Percentiles rank a stretch among this genome's conserved stretches.
These are phyloP conservation scores for Pyrocoelia pectoralis DNA, from an alignment of 2,888 invertebrate species.

Conservation along the genomic window DNA sequence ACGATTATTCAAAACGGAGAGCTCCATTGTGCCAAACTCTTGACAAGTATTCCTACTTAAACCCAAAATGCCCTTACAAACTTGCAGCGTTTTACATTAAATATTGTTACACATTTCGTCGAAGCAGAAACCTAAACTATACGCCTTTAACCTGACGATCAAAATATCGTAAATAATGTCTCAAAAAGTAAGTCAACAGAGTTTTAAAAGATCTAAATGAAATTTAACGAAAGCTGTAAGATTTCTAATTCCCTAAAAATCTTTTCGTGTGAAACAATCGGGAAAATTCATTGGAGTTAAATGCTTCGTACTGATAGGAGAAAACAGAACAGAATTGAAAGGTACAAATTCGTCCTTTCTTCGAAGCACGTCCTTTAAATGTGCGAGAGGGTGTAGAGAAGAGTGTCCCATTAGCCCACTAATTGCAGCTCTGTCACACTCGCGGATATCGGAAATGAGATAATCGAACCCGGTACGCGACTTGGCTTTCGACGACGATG, in stretches of 20 bases:
- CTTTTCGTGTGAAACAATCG: conserved; percentile 29
- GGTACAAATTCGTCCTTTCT: conserved; percentile 41
- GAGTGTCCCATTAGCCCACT: conserved; percentile 55
- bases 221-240: conserved; percentile 6
- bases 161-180: too few relatives aligned
- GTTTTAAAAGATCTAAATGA: neutral
- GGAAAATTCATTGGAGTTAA: conserved; percentile 32
- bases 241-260: conserved; percentile 14
- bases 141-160: too few relatives aligned
- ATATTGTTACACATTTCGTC: too few relatives aligned
- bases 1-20: too few relatives aligned
- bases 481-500: conserved; percentile 42
- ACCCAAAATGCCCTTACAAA: too few relatives aligned
- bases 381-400: conserved; percentile 46
- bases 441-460: conserved; percentile 57
- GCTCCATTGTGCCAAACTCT: too few relatives aligned
- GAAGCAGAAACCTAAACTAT: too few relatives aligned
- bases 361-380: conserved; percentile 47
- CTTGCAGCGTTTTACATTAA: too few relatives aligned
- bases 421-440: conserved; percentile 56
- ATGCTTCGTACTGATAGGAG: conserved; percentile 35
- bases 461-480: conserved; percentile 55
- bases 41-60: too few relatives aligned
- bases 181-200: neutral
- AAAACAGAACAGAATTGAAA: conserved; percentile 42